A percentile compares a stretch with the other conserved stretches of the same genome.
Evolutionary conservation across 1,140 invertebrate genomes (phyloP).

Genomic region (Bombus ignitus): DNA sequence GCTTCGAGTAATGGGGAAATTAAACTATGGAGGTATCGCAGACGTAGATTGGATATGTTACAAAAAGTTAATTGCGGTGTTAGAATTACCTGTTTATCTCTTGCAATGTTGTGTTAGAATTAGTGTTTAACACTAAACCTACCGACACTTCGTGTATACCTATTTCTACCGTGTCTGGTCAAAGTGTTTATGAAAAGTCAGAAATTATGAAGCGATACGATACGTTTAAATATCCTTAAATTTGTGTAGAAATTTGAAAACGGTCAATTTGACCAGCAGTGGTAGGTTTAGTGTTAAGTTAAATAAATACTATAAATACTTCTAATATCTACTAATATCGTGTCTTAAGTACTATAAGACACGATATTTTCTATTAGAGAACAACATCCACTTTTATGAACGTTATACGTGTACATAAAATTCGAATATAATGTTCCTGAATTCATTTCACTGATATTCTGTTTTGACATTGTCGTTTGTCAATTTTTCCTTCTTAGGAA

Average conservation of each 20-base stretch:
- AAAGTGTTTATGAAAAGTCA: too few relatives aligned
- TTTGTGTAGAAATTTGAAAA: too few relatives aligned
- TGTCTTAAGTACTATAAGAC: background rate
- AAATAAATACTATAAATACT: background rate
- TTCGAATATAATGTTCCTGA: background rate
- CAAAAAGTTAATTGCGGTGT: constrained; percentile 72
- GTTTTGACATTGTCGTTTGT: background rate
- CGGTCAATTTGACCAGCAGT: too few relatives aligned
- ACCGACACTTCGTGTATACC: too few relatives aligned
- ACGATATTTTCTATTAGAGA: background rate
- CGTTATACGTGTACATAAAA: background rate
- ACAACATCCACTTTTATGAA: background rate
- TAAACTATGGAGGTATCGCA: constrained; percentile 87
- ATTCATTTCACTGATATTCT: background rate
- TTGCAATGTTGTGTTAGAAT: constrained; percentile 60
- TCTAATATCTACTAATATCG: too few relatives aligned
- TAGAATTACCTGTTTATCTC: constrained; percentile 78
- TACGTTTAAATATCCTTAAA: too few relatives aligned
- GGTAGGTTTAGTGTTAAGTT: background rate
- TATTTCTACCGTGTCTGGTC: too few relatives aligned
- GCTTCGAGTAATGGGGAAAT: constrained; percentile 90
- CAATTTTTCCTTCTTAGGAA: background rate
- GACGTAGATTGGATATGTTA: constrained; percentile 79
- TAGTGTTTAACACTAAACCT: constrained; percentile 11
- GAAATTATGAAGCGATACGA: too few relatives aligned